A percentile compares a stretch with the other conserved stretches of the same genome.
Conservation (phyloP, 2,113 vertebrate genomes). For the Callospermophilus lateralis region DNA sequence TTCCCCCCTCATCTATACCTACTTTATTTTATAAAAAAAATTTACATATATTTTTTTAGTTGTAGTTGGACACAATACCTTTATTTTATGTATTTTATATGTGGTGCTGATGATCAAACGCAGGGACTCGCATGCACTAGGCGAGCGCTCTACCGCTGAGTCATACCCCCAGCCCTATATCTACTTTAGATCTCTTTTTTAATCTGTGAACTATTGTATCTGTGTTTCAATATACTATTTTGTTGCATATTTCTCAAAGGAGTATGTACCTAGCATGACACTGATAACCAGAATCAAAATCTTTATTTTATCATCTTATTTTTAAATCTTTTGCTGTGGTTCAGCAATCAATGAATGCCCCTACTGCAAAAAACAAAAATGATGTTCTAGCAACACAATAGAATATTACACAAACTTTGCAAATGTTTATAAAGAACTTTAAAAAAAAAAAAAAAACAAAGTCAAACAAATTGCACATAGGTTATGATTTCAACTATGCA, state of each 20-base stretch:
- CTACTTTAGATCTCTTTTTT: background rate
- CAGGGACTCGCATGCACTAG: too few relatives aligned
- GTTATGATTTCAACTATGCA: background rate
- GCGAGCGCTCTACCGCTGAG: too few relatives aligned
- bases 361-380: too few relatives aligned
- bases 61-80: too few relatives aligned
- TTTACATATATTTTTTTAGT: too few relatives aligned
- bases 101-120: too few relatives aligned
- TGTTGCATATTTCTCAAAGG: background rate
- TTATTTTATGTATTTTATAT: too few relatives aligned
- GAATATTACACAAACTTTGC: background rate
- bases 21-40: background rate
- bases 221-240: background rate
- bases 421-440: background rate
- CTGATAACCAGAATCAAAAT: background rate
- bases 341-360: background rate
- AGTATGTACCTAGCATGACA: background rate
- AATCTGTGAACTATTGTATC: background rate
- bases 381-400: background rate
- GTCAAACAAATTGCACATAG: background rate
- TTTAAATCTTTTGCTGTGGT: background rate
- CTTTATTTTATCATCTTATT: background rate
- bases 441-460: background rate
- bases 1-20: background rate
- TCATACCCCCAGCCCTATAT: background rate